Base-by-base conservation (phyloP, 2,113 vertebrate genomes). In the Heteronetta atricapilla region DNA sequence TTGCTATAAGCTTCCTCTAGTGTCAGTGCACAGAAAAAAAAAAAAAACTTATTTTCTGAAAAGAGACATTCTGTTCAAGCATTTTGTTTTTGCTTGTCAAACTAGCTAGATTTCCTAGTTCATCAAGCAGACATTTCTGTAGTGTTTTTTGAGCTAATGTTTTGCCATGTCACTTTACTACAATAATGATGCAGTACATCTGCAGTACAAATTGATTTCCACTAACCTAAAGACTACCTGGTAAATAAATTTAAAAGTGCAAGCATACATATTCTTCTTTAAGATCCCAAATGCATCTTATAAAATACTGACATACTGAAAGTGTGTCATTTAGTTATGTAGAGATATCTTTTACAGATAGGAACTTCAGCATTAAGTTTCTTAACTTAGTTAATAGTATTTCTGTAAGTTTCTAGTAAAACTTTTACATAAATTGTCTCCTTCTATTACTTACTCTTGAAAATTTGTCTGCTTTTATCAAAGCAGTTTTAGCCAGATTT, bases 41-140 rank as follows among this genome's bases (percentile, higher is more conserved):
- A 67, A 79, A 28, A 0, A 5, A 4, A 40, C 2, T 5, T 13
- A 6, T 38, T 53, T 52, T 70, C 34, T 7, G 0, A 36, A 55
- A 50, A 77, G 0, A 23, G 1, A 12, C 7, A 15, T 46, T 69
- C 34, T 42, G 3, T 3, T 52, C 23, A 42, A 55, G 14, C 42
- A 11, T 10, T 85, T 66, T 86, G 5, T 62, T 33, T 83, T 82
- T 36, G 21, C 5, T 13, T 53, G 4, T 48, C 55, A 75, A 50
- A 21, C 2, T 89, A 77, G 18, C 5, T 58, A 34, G 17, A 18
- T 63, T 75, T 28, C 44, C 15, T n/a, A 75, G 11, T 4, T 60
- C 53, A 84, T 6, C 1, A 3, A 38, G 20, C 0, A 66, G 17
- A 87, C 9, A 29, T 75, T 63, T 36, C 8, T 18, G 42, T 20